A percentile compares a stretch with the other conserved stretches of the same genome.
Conservation (phyloP, 2,797 vertebrate genomes). For the Synaphobranchus kaupii region DNA sequence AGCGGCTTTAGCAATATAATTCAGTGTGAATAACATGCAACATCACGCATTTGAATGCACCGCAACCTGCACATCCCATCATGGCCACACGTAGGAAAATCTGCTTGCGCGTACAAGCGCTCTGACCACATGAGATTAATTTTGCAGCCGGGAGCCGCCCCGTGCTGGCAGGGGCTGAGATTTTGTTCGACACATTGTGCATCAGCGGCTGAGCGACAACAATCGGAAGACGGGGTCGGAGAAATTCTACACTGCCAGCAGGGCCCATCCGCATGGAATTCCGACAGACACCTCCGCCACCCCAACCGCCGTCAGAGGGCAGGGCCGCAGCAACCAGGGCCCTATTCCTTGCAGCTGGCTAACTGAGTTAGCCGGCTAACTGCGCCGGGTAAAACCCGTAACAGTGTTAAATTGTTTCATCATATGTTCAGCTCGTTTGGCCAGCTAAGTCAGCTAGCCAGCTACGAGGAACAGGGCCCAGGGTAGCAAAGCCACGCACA, state of each 20-base stretch:
- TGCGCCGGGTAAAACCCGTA: no score
- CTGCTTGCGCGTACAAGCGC: neutral
- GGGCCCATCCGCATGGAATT: neutral
- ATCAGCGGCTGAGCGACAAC: neutral
- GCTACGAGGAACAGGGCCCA: no score
- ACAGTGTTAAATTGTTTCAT: no score
- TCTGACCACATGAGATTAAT: neutral
- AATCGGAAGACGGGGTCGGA: neutral
- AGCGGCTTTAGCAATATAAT: neutral
- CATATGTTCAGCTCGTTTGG: no score
- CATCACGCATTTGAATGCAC: neutral
- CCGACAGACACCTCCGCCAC: no score
- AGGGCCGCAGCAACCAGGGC: conserved; percentile 8
- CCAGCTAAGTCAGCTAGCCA: no score
- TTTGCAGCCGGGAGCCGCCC: no score
- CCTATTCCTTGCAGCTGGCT: no score
- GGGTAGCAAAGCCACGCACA: conserved; percentile 3
- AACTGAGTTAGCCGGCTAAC: no score
- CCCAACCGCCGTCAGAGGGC: no score
- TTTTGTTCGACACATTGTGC: neutral
- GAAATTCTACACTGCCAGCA: neutral
- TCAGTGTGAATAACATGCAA: neutral
- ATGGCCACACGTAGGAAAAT: neutral
- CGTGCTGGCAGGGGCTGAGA: neutral
- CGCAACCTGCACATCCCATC: neutral